Evolutionary conservation across 1,140 invertebrate species (phyloP), one percentile per base, ranked within the genome.

Genomic region (Ptiloglossa arizonensis): DNA sequence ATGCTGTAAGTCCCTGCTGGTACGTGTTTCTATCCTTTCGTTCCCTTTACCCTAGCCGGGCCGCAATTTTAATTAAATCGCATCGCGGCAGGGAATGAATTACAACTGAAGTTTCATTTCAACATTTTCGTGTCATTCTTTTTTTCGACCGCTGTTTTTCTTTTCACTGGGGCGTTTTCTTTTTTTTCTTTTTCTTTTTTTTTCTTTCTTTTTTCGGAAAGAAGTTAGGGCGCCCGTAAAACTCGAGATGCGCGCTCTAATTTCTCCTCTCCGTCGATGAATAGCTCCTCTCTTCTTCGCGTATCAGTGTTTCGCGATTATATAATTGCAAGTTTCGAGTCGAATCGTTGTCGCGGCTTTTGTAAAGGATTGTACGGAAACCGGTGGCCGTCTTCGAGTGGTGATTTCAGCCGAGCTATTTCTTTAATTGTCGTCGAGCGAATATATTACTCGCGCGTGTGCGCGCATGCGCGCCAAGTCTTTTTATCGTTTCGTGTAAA

Each of bases 31-130:
- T 35, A 24, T 32, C 50, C 9, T 60, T 29, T 48, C 38, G 13
- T 71, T 60, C 59, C 19, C 27, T 76, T 76, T 76, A 59, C 68
- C 27, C 24, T 38, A 5, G 38, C 54, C 44, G 66, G 63, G 22
- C 29, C 73, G 66, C 73, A 59, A 76, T 76, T 76, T 76, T 76
- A 76, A 76, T 76, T 76, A 76, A 76, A 76, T 76, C 73, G 54
- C 73, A 76, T 69, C 73, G 73, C 66, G 35, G 54, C n/a, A 19
- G 9, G 54, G 73, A 69, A 76, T 76, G 73, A 76, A 76, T 76
- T 76, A 76, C 73, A 76, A 69, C 73, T 69, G 73, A 69, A 76
- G 64, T 59, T 76, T 59, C 73, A 59, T 76, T 76, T 69, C 64
- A 76, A 76, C 73, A 69, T 76, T 76, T 76, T 69, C 38, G 24